Evolutionary conservation across 2,113 vertebrate species (phyloP).

Genomic region (Oxyruncus cristatus): DNA sequence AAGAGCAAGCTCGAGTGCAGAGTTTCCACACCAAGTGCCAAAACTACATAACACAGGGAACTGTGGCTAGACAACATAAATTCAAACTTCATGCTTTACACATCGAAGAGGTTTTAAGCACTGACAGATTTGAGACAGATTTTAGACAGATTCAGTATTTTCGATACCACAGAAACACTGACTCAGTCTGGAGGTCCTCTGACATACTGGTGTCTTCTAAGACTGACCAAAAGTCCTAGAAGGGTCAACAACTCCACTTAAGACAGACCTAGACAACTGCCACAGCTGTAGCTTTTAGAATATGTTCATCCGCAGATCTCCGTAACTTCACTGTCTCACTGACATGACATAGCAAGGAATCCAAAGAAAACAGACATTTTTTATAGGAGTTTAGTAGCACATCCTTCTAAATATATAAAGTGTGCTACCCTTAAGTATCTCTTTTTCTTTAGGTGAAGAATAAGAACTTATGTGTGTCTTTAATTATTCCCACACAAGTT

Average conservation of each 20-base stretch:
- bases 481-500: not conserved
- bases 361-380: not conserved
- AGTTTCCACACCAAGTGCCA: conserved; percentile 49
- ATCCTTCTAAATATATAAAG: not conserved
- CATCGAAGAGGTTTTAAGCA: not conserved
- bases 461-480: not conserved
- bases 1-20: not conserved
- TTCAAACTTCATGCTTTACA: conserved; percentile 7
- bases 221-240: not conserved
- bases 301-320: not conserved
- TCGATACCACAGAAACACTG: not conserved
- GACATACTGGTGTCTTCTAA: not conserved
- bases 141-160: not conserved
- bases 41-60: conserved; percentile 21
- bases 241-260: not conserved
- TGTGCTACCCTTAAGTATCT: not conserved
- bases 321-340: not conserved
- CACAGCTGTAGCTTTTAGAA: not conserved
- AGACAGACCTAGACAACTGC: not conserved
- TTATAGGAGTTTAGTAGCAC: not conserved
- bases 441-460: not conserved
- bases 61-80: conserved; percentile 36
- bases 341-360: not conserved
- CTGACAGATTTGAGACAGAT: not conserved
- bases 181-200: not conserved